Evolutionary conservation across 1,140 invertebrate genomes (phyloP), one percentile per base, ranked within the genome.

Genomic region (Asobara japonica): DNA sequence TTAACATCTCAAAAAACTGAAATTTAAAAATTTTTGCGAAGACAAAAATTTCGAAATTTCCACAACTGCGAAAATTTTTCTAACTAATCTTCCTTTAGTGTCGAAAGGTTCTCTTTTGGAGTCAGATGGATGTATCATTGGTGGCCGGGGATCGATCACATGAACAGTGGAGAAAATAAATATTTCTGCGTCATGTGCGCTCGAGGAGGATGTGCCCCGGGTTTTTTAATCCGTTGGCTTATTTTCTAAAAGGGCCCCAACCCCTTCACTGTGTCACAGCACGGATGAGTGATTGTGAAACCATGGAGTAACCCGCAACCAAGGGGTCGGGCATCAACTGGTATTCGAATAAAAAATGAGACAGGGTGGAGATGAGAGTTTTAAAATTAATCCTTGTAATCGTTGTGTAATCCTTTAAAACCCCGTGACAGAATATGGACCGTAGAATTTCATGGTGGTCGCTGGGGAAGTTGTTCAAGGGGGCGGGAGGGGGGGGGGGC

Each of bases 221-320:
- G 72, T 72, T 25, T 56, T 62, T 68, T 87, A 87, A 88, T 88
- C 86, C 84, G 85, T 82, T 86, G 85, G 83, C 79, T 60, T 86
- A 83, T 82, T 69, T 77, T 80, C 85, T 86, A 45, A 77, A 67
- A 65, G 68, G 66, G 18, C 3, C 3, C 7, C 79, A 83, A 83
- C 81, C 83, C 83, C 81, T 87, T 82, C 80, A 79, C 69, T 74
- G 79, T 87, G 86, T 88, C 86, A 88, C 78, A 88, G 84, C 84
- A 88, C 77, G 86, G 84, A 78, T 88, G 86, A 88, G 84, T 87
- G 86, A 88, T 88, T 87, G 85, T 84, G 83, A 88, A 88, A 88
- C 86, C 86, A 88, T 88, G 74, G 82, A 88, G 85, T 86, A 78
- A 79, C 82, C 85, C 83, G 79, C 83, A 83, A 78, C 80, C 84